These are phyloP conservation scores for Stomatorhinus ivindoensis DNA, from an alignment of 2,113 vertebrate species.

Conservation along the genomic window DNA sequence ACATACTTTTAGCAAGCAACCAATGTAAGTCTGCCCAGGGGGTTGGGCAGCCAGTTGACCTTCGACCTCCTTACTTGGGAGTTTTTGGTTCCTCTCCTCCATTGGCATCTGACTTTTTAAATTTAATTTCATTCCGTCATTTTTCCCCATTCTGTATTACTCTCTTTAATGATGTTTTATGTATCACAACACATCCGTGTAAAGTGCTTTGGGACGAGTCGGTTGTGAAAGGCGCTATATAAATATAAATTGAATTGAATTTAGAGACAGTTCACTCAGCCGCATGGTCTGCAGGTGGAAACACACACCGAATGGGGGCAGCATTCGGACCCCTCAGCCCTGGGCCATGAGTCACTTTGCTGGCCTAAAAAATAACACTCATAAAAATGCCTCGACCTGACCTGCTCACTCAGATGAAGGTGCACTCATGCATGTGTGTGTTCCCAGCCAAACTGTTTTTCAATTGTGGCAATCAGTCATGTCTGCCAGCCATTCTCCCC, in stretches of 20 bases:
- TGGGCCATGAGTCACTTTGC: background rate
- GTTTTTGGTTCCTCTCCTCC: no score
- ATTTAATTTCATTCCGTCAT: no score
- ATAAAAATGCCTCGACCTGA: background rate
- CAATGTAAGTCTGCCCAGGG: no score
- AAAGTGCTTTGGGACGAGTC: no score
- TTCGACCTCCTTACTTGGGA: no score
- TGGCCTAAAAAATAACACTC: background rate
- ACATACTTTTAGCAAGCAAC: no score
- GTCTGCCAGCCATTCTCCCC: background rate
- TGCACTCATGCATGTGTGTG: background rate
- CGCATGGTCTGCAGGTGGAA: background rate
- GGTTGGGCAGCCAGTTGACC: no score
- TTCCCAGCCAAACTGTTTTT: background rate
- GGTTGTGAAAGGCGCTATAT: no score
- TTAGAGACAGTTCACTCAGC: background rate
- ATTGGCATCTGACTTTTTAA: no score
- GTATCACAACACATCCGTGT: no score
- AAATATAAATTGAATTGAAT: background rate
- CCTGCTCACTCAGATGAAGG: background rate
- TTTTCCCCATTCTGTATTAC: no score
- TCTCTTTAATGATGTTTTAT: no score
- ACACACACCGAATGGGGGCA: background rate
- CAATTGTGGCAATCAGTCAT: background rate
- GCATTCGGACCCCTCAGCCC: background rate